Evolutionary conservation across 2,888 invertebrate genomes (phyloP).

Genomic region (Bombyx huttoni): DNA sequence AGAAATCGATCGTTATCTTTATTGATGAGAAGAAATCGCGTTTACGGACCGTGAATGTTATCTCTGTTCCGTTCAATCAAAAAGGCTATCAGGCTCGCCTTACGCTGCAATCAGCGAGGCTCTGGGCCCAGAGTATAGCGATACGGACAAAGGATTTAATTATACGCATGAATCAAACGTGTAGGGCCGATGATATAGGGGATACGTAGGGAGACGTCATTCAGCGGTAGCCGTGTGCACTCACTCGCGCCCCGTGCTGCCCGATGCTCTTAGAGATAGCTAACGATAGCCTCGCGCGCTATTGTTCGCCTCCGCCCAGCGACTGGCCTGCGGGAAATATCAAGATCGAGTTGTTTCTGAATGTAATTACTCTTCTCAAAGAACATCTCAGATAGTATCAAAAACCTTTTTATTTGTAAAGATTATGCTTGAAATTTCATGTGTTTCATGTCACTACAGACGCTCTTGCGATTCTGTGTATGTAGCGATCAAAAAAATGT

Average conservation of each 20-base stretch:
- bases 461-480: no score
- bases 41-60: constrained; percentile 4
- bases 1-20: background rate
- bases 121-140: constrained; percentile 35
- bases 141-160: constrained; percentile 68
- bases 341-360: constrained; percentile 36
- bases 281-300: constrained; percentile 33
- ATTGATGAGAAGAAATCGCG: constrained; percentile 2
- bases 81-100: constrained; percentile 41
- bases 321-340: constrained; percentile 46
- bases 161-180: constrained; percentile 70
- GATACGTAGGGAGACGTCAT: constrained; percentile 23
- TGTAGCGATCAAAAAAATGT: no score
- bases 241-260: constrained; percentile 37
- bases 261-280: constrained; percentile 38
- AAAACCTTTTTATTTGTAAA: no score
- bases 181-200: constrained; percentile 22
- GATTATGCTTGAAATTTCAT: no score
- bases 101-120: constrained; percentile 40
- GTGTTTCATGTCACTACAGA: no score
- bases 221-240: constrained; percentile 45
- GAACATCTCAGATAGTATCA: no score
- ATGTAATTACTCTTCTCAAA: background rate
- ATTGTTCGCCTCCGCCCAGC: constrained; percentile 37
- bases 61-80: constrained; percentile 34